Base-by-base conservation (phyloP, 2,113 vertebrate genomes). In the Sander vitreus region DNA sequence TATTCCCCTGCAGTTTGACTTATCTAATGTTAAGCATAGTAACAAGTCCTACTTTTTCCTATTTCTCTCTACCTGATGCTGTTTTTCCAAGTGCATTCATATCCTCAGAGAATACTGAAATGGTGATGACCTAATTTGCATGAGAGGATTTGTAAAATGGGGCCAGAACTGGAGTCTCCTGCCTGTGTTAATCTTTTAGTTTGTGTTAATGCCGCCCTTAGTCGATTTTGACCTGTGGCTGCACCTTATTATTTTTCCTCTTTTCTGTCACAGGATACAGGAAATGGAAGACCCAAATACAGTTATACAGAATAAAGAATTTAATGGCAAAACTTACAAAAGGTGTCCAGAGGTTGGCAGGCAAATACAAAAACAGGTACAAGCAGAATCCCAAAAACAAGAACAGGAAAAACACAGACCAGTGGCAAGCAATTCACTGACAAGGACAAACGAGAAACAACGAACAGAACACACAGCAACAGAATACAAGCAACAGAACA, bases 61-160 rank as follows among this genome's bases (percentile, higher is more conserved):
- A n/a, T 79, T 64, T 39, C 73, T 48, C 55, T 73, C 50, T 50
- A 83, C 73, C 73, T 85, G 80, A 76, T 87, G 57, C 74, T 82
- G 64, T 87, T 83, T 84, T 88, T 81, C 30, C 30, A 78, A 86
- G 81, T 79, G 25, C 60, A 58, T 75, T 71, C 27, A 23, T 55
- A 62, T 80, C 80, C 69, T 57, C 30, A 57, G 66, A 84, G 86
- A 83, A 77, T 64, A 82, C 75, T 76, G 47, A 85, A 86, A 88
- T 78, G 64, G 50, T 72, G 76, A 68, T 87, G 83, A 85, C 87
- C 85, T 86, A 73, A 90, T 90, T 90, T 89, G 63, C 73, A 90
- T 83, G 54, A 67, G 65, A 81, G 70, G 50, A 89, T 91, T 87
- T 90, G 81, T 69, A 81, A 85, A 87, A 79, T 80, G 54, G 64